Conservation (phyloP, 2,888 invertebrate species). For the Caenorhabditis sp. region DNA sequence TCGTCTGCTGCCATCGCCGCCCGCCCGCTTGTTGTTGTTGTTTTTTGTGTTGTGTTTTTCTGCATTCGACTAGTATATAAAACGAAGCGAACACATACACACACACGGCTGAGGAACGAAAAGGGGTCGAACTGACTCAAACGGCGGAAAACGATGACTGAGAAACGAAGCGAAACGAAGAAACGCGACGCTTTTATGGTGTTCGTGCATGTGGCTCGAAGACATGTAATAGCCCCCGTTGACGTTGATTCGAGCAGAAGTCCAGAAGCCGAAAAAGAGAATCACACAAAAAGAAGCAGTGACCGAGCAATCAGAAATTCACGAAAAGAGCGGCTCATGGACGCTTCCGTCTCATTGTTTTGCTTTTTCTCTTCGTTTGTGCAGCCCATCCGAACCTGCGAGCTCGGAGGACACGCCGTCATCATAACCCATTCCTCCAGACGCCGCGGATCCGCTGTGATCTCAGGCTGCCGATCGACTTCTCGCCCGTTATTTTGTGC, state of each 20-base stretch:
- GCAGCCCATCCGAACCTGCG: too few species aligned
- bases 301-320: conserved; percentile 37
- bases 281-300: conserved; percentile 32
- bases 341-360: conserved; percentile 13
- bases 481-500: conserved; percentile 38
- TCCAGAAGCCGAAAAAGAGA: conserved; percentile 34
- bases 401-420: conserved; percentile 1
- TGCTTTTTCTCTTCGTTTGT: conserved; percentile 4
- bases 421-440: conserved; percentile 43
- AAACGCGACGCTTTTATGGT: conserved; percentile 15
- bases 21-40: conserved; percentile 42
- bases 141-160: conserved; percentile 25
- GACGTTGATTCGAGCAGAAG: conserved; percentile 25
- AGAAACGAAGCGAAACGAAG: conserved; percentile 9
- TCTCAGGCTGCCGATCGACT: conserved; percentile 8
- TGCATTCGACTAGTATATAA: conserved; percentile 41
- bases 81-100: conserved; percentile 21
- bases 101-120: not conserved
- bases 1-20: conserved; percentile 12
- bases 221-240: conserved; percentile 21
- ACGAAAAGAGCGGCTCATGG: conserved; percentile 1
- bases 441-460: conserved; percentile 2
- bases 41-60: conserved; percentile 42
- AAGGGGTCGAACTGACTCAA: conserved; percentile 12
- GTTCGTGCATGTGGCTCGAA: conserved; percentile 9